Evolutionary conservation across 2,888 invertebrate species (phyloP).

Genomic region (Synanthedon vespiformis): DNA sequence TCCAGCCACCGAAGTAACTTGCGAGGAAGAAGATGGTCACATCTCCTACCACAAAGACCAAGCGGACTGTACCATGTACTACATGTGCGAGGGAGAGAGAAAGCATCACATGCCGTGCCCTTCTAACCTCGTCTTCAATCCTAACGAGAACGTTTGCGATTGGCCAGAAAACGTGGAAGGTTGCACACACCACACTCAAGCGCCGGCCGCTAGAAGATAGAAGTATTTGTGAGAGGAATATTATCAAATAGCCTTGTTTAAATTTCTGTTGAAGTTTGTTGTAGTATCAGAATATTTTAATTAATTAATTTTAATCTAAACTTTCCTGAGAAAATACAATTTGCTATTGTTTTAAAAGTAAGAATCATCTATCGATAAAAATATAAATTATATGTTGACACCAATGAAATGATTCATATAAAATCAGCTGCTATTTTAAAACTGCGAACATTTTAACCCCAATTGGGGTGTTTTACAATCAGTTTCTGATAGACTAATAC

Average conservation of each 20-base stretch:
- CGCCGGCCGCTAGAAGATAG: constrained; percentile 59
- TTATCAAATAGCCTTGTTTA: background rate
- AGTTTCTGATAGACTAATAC: too few species aligned
- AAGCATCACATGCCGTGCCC: constrained; percentile 98
- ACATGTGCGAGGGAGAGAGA: constrained; percentile 95
- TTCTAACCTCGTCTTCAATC: constrained; percentile 91
- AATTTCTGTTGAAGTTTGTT: background rate
- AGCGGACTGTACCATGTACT: constrained; percentile 93
- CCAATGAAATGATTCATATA: too few species aligned
- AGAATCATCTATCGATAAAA: too few species aligned
- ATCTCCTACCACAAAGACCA: constrained; percentile 93
- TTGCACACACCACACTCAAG: constrained; percentile 72
- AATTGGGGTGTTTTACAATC: too few species aligned
- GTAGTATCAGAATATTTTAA: constrained; percentile 8
- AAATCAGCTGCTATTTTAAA: too few species aligned
- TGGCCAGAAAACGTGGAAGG: constrained; percentile 96
- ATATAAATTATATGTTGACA: too few species aligned
- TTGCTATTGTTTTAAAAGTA: background rate
- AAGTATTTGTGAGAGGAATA: background rate
- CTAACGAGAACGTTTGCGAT: constrained; percentile 93
- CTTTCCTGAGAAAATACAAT: too few species aligned
- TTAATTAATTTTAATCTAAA: background rate
- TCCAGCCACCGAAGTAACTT: constrained; percentile 87
- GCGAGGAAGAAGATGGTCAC: constrained; percentile 95
- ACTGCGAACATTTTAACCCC: too few species aligned